Conservation (phyloP, 2,797 vertebrate genomes). For the Anguilla megastoma region DNA sequence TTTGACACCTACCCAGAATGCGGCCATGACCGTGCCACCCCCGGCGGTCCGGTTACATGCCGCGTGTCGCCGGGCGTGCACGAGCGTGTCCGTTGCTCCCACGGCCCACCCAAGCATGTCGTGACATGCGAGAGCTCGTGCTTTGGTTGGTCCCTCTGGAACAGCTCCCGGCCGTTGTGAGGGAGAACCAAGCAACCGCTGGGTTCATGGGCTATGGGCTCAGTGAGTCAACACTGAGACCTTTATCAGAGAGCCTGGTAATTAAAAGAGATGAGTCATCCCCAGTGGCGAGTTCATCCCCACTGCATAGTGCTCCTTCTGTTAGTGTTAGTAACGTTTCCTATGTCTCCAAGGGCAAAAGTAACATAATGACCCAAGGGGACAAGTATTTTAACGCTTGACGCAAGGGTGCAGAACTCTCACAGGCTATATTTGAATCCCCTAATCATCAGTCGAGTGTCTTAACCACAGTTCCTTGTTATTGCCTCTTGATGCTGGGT, state of each 20-base stretch:
- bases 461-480: background rate
- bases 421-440: background rate
- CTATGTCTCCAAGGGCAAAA: background rate
- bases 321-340: background rate
- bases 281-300: background rate
- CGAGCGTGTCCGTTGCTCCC: slow-evolving; percentile 26
- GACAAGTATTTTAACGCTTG: background rate
- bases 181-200: background rate
- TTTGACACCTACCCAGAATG: slow-evolving; percentile 45
- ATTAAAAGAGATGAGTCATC: slow-evolving; percentile 12
- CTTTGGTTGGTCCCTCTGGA: background rate
- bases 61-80: slow-evolving; percentile 31
- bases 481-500: background rate
- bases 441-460: background rate
- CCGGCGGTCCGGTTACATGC: slow-evolving; percentile 33
- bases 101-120: slow-evolving; percentile 20
- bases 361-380: slow-evolving; percentile 4
- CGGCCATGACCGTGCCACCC: slow-evolving; percentile 25
- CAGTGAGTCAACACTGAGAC: background rate
- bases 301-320: background rate
- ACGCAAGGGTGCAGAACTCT: background rate
- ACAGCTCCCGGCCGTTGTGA: background rate
- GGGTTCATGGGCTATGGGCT: background rate
- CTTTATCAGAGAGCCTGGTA: background rate
- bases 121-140: background rate